Conservation (phyloP, 2,113 vertebrate species). For the Clupea harengus region DNA sequence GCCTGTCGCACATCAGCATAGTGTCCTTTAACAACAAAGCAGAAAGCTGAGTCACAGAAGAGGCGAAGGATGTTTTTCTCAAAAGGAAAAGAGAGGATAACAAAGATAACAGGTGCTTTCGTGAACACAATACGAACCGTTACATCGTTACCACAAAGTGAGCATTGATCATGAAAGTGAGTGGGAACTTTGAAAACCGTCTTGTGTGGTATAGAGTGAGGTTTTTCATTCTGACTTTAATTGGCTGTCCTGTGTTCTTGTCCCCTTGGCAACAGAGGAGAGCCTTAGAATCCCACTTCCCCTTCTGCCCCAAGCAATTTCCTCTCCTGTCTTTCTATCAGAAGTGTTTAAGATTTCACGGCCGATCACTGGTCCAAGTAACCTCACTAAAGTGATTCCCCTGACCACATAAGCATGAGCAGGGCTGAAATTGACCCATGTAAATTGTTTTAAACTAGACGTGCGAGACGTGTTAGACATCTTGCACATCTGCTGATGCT, state of each 20-base stretch:
- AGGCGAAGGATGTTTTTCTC: neutral
- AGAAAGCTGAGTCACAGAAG: neutral
- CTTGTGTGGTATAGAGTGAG: constrained; percentile 15
- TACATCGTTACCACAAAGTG: neutral
- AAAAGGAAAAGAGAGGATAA: neutral
- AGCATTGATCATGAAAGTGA: constrained; percentile 35
- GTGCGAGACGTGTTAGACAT: too few species aligned
- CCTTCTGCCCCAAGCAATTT: constrained; percentile 21
- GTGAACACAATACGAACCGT: neutral
- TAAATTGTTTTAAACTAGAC: too few species aligned
- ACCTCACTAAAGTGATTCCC: neutral
- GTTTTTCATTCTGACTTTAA: constrained; percentile 35
- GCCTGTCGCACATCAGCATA: neutral
- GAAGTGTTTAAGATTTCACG: neutral
- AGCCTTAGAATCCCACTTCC: constrained; percentile 10
- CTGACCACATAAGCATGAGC: neutral
- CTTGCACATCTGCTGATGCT: too few species aligned
- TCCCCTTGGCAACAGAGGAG: constrained; percentile 33
- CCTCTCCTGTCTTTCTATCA: constrained; percentile 22
- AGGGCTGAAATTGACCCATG: neutral
- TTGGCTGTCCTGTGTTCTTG: constrained; percentile 30
- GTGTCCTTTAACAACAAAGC: constrained; percentile 21
- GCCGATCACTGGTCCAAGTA: neutral
- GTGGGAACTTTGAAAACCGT: neutral
- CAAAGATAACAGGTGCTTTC: constrained; percentile 6